phyloP scores from a whole-genome alignment of 2,888 invertebrate species.

The Andrena chrysosceles region DNA sequence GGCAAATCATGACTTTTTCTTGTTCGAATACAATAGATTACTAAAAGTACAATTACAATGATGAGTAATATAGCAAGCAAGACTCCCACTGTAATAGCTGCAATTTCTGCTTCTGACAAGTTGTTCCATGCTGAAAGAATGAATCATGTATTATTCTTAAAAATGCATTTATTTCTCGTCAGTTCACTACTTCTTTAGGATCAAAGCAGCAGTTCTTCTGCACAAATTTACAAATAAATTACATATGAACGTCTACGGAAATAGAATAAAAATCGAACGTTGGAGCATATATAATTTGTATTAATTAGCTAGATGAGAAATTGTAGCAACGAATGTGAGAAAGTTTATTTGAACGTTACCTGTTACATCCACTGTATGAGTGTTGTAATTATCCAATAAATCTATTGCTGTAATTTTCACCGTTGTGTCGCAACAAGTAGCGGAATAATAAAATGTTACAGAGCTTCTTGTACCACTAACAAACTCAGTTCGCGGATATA shows the following conservation, averaged over 20 bases:
- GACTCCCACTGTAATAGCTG: slow-evolving; percentile 90
- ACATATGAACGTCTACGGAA: background rate
- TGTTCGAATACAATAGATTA: slow-evolving; percentile 88
- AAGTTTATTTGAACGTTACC: slow-evolving; percentile 74
- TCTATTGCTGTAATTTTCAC: slow-evolving; percentile 90
- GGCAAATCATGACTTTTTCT: slow-evolving; percentile 88
- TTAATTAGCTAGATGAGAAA: slow-evolving; percentile 12
- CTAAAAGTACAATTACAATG: slow-evolving; percentile 86
- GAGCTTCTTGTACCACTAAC: slow-evolving; percentile 89
- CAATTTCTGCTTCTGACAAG: slow-evolving; percentile 87
- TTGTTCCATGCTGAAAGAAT: slow-evolving; percentile 85
- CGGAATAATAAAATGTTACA: slow-evolving; percentile 89
- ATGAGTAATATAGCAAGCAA: slow-evolving; percentile 88
- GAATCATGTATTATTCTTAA: slow-evolving; percentile 10
- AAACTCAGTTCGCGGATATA: slow-evolving; percentile 88
- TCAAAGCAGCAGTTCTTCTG: background rate
- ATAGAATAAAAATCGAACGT: background rate
- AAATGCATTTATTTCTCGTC: background rate
- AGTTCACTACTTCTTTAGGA: slow-evolving; percentile 84
- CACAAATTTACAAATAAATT: background rate
- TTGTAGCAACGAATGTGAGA: background rate
- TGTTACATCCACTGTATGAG: slow-evolving; percentile 88
- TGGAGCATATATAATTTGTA: slow-evolving; percentile 82
- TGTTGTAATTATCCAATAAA: slow-evolving; percentile 88
- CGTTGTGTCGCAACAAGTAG: slow-evolving; percentile 90